Conservation (phyloP, 2,113 vertebrate genomes). For the Caretta caretta region DNA sequence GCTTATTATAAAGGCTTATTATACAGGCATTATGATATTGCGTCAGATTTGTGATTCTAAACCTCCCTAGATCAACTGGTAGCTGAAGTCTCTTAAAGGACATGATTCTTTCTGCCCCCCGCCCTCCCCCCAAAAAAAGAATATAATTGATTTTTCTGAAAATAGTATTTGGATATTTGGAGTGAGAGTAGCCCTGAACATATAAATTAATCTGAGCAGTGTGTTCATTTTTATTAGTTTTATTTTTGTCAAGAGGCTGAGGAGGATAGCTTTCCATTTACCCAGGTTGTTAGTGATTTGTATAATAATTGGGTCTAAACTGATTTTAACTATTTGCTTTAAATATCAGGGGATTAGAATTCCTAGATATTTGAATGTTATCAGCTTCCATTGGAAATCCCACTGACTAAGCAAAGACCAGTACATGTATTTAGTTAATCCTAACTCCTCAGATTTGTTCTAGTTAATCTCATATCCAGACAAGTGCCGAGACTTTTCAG, state of each 20-base stretch:
- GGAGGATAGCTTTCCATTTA: not conserved
- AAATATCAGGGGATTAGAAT: not conserved
- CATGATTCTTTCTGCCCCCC: not conserved
- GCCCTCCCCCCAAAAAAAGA: too few relatives aligned
- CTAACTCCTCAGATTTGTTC: not conserved
- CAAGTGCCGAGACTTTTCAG: not conserved
- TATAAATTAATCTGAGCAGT: not conserved
- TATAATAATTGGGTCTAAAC: not conserved
- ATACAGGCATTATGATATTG: not conserved
- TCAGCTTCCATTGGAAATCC: not conserved
- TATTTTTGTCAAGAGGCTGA: not conserved
- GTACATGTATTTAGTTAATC: not conserved
- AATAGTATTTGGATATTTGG: not conserved
- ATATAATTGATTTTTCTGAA: not conserved
- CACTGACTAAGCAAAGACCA: not conserved
- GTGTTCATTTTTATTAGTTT: not conserved
- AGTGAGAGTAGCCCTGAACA: not conserved
- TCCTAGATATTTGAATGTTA: not conserved
- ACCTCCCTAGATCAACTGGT: not conserved
- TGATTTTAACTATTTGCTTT: not conserved
- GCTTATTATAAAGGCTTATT: not conserved
- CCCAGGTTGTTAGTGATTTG: not conserved
- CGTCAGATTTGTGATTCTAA: not conserved
- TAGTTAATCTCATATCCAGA: not conserved
- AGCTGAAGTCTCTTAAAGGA: not conserved